Conservation (phyloP, 1,140 invertebrate genomes). For the Phortica variegata region DNA sequence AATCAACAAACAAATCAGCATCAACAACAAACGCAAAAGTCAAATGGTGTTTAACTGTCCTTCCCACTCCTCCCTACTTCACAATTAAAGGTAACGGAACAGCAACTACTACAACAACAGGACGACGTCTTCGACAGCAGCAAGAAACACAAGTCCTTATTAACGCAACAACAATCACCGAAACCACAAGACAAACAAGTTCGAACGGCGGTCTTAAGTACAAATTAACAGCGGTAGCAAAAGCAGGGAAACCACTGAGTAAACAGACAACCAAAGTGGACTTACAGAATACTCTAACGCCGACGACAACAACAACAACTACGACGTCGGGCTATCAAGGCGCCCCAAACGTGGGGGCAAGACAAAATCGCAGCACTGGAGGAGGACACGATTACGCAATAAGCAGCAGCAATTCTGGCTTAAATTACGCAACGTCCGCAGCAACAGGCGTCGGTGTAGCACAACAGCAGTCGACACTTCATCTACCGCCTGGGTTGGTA, state of each 20-base stretch:
- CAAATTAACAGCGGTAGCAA: conserved; percentile 5
- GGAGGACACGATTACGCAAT: conserved; percentile 6
- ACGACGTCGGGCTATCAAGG: conserved; percentile 43
- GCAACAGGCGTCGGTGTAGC: conserved; percentile 3
- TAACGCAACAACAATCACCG: conserved; percentile 5
- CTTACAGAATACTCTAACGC: conserved; percentile 17
- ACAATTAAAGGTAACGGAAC: conserved; percentile 6
- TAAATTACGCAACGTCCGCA: conserved; percentile 5
- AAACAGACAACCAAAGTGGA: conserved; percentile 22
- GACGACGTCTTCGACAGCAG: too few relatives aligned
- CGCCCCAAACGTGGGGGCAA: conserved; percentile 44
- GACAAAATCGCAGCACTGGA: conserved; percentile 39
- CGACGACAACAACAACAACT: conserved; percentile 28
- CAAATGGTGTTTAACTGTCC: conserved; percentile 49
- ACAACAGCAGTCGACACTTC: conserved; percentile 13
- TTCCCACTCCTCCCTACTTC: conserved; percentile 42
- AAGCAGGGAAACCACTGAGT: conserved; percentile 6
- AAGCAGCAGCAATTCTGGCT: conserved; percentile 11
- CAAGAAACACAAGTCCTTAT: too few relatives aligned
- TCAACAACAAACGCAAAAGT: conserved; percentile 22
- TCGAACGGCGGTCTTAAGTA: neutral
- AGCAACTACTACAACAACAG: conserved; percentile 6
- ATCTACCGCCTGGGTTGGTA: conserved; percentile 29
- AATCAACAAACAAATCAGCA: conserved; percentile 39
- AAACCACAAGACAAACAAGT: neutral